Conservation (phyloP, 2,888 invertebrate species). For the Plebejus anna region DNA sequence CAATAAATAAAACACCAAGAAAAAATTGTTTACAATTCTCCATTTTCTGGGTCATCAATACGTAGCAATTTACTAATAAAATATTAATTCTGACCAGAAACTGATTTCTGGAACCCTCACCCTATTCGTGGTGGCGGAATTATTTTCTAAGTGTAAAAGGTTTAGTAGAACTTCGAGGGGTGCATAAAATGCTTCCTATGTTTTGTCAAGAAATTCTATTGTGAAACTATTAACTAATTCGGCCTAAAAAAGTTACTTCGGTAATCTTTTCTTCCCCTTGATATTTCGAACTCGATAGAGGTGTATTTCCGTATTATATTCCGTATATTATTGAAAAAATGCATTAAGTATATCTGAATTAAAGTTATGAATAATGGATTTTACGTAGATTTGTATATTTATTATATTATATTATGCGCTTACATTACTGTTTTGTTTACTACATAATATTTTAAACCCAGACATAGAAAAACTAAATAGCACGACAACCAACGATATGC, state of each 20-base stretch:
- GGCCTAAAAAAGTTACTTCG: neutral
- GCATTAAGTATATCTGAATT: neutral
- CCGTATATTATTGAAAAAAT: neutral
- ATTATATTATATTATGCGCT: neutral
- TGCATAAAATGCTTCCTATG: slow-evolving; percentile 24
- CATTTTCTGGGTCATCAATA: slow-evolving; percentile 25
- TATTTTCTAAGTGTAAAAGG: slow-evolving; percentile 66
- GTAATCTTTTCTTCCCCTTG: neutral
- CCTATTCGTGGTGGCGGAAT: slow-evolving; percentile 43
- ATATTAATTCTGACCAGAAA: slow-evolving; percentile 21
- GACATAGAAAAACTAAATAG: neutral
- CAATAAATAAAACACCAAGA: neutral
- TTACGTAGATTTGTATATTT: neutral
- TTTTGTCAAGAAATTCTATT: slow-evolving; percentile 20
- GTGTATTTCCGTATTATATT: neutral
- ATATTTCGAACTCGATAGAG: neutral
- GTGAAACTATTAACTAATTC: slow-evolving; percentile 20
- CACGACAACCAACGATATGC: neutral
- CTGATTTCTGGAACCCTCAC: slow-evolving; percentile 36
- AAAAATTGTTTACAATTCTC: neutral
- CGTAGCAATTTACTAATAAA: slow-evolving; percentile 28
- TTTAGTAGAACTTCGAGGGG: slow-evolving; percentile 45
- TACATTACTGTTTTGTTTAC: neutral
- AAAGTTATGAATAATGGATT: neutral
- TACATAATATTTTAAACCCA: neutral